A percentile compares a stretch with the other conserved stretches of the same genome.
phyloP scores from a whole-genome alignment of 2,113 vertebrate species.

The Ornithorhynchus anatinus region DNA sequence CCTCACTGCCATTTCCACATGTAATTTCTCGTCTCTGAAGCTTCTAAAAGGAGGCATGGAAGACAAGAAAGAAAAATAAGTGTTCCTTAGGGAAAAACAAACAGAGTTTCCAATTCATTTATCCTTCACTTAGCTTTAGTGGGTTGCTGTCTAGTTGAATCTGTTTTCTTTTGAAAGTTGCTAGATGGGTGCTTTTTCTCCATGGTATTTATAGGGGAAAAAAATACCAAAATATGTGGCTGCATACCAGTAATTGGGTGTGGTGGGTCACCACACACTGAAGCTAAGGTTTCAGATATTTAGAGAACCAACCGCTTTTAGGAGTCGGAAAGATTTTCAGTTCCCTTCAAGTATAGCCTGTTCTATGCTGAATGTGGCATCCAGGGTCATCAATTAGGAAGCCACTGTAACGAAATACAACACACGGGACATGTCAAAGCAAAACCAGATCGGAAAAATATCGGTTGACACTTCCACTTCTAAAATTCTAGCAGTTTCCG shows the following conservation, averaged over 20 bases:
- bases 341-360: not conserved
- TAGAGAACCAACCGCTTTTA: conserved; percentile 39
- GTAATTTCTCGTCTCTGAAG: conserved; percentile 25
- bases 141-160: not conserved
- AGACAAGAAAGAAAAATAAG: conserved; percentile 15
- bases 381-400: not conserved
- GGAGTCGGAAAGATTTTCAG: conserved; percentile 20
- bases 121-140: conserved; percentile 6
- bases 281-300: conserved; percentile 42
- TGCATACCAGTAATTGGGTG: conserved; percentile 27
- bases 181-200: not conserved
- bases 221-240: conserved; percentile 26
- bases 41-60: not conserved
- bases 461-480: not conserved
- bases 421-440: not conserved
- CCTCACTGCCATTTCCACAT: not conserved
- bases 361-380: not conserved
- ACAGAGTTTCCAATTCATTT: not conserved
- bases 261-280: conserved; percentile 10
- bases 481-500: not conserved
- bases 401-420: not conserved
- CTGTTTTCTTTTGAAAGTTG: not conserved
- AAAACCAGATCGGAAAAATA: not conserved
- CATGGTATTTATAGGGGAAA: conserved; percentile 21
- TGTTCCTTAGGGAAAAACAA: conserved; percentile 10